Base-by-base conservation (phyloP, 2,113 vertebrate genomes). In the Scatophagus argus region DNA sequence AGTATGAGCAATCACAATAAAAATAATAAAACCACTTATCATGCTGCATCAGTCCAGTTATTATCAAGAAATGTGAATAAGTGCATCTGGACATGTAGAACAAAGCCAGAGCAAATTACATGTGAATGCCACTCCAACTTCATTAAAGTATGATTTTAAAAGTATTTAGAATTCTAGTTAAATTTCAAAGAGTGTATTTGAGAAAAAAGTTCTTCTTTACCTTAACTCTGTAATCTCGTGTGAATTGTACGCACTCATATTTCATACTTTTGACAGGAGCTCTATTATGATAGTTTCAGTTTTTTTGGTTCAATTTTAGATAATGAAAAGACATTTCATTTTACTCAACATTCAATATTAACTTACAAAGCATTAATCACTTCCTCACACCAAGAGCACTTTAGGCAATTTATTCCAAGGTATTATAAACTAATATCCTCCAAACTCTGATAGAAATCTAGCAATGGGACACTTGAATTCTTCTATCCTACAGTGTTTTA, bases 301-400 rank as follows among this genome's bases (percentile, higher is more conserved):
- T 36, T 43, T 59, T 60, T 58, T 52, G 5, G 72, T 49, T 79
- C 17, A 32, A 25, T 59, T 67, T 21, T 13, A 68, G 38, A 68
- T 67, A 41, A 77, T 79, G 54, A 72, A 61, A 56, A 58, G 69
- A 51, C 63, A 68, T 86, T 76, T 70, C 11, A 58, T 66, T 78
- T 87, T 81, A 64, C 44, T 73, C 43, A 68, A 59, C 58, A 60
- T 69, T 68, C 52, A 74, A 21, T 65, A 49, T 63, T 43, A 43
- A 55, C 34, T 38, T 31, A 46, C 39, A 79, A 60, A 4, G 1
- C 64, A 25, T 49, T 69, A 72, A 84, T 72, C 38, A 74, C 81
- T 61, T 65, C 77, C 70, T 77, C 68, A 77, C 77, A 51, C 32
- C 3, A 29, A 73, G 46, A 52, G 36, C 73, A 56, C 55, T 74